Evolutionary conservation across 2,797 vertebrate genomes (phyloP), one percentile per base, ranked within the genome.

Genomic region (Cichlasoma orientale): DNA sequence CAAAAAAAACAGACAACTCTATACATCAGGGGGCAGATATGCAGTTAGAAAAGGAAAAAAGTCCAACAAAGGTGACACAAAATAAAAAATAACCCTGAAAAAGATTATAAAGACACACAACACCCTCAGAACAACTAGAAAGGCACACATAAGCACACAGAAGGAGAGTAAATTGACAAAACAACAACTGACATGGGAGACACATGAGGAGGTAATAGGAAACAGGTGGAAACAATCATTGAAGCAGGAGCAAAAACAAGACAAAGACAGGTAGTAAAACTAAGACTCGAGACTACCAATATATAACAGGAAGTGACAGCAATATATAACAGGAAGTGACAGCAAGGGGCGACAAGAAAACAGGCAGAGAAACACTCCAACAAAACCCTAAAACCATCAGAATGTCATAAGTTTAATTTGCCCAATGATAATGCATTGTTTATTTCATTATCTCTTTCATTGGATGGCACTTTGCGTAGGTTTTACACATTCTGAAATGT

Each of bases 361-460:
- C 2, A 19, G 8, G 19, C 50, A 52, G 4, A 19, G 8, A 33
- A 10, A 18, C 16, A 57, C 47, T 7, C 16, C 6, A n/a, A n/a
- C 47, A 52, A 52, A n/a, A 53, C 47, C 18, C 3, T 50, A 68
- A 50, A 68, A 29, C 18, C 41, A 74, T 52, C 33, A 61, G 44
- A 5, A 19, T 47, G 36, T 53, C 44, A 38, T 61, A 11, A 19
- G 18, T 52, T 74, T 36, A 7, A 25, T 53, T 54, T 38, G 3
- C 29, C 2, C 1, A 5, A 0, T 59, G 12, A 50, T 25, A 50
- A 47, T 29, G 0, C 7, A 4, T 6, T 27, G 47, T 61, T 21
- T 27, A 50, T 50, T 50, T 68, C 61, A 29, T 68, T 50, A 68
- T 61, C 4, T 33, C 44, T 53, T 33, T 61, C 13, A 38, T 5